Conservation (phyloP, 1,140 invertebrate species). For the Lordiphosa mommai region DNA sequence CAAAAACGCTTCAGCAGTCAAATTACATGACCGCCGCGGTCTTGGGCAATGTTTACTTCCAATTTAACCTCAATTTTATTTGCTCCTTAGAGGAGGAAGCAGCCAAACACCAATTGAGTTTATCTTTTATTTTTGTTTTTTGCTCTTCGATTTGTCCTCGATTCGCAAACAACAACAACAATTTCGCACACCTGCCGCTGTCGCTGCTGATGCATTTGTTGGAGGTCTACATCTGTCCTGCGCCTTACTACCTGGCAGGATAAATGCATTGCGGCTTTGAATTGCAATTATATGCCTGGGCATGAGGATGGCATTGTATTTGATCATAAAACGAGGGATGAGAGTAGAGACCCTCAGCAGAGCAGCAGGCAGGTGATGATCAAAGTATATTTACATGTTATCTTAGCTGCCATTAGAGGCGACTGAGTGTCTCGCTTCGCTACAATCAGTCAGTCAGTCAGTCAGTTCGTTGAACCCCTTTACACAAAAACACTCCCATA, state of each 20-base stretch:
- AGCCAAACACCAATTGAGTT: conserved; percentile 3
- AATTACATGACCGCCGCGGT: conserved; percentile 51
- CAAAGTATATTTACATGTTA: too few species aligned
- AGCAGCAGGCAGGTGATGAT: conserved; percentile 13
- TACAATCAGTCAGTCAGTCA: too few species aligned
- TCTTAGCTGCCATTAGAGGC: too few species aligned
- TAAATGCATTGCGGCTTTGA: conserved; percentile 20
- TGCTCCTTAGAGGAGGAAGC: conserved; percentile 21
- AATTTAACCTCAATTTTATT: conserved; percentile 53
- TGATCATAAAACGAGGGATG: not conserved
- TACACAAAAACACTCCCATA: conserved; percentile 33
- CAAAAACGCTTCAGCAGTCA: conserved; percentile 24
- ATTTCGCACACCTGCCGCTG: conserved; percentile 63
- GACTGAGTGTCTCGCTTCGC: not conserved
- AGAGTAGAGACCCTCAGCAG: conserved; percentile 14
- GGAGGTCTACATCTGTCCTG: conserved; percentile 11
- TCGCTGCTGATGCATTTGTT: conserved; percentile 6
- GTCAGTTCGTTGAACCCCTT: conserved; percentile 15
- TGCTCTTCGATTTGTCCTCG: conserved; percentile 45
- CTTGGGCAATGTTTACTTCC: conserved; percentile 44
- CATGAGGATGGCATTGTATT: not conserved
- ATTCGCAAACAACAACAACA: conserved; percentile 50
- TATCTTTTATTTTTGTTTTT: not conserved
- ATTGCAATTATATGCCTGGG: conserved; percentile 19
- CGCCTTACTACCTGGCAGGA: conserved; percentile 20